These are phyloP conservation scores for Dicrurus megarhynchus DNA, from an alignment of 2,113 vertebrate species.

Conservation along the genomic window DNA sequence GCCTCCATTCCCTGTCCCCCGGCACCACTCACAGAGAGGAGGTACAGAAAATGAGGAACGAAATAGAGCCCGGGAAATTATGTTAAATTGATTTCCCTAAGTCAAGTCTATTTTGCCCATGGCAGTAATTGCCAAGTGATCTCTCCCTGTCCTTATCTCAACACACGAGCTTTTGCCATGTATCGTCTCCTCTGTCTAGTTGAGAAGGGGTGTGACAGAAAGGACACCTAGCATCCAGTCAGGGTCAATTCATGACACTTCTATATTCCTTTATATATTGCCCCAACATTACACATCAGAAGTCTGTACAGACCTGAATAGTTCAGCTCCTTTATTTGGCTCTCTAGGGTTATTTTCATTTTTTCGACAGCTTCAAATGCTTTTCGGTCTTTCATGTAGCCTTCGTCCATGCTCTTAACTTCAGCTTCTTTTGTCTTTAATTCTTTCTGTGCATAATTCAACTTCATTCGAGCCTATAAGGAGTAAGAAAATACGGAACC, in stretches of 20 bases:
- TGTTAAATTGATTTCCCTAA: not conserved
- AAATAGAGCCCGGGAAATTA: not conserved
- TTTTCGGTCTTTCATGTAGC: constrained; percentile 86
- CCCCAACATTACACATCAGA: not conserved
- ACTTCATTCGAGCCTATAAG: constrained; percentile 87
- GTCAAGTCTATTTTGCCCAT: not conserved
- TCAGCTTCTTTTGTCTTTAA: constrained; percentile 87
- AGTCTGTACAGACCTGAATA: constrained; percentile 81
- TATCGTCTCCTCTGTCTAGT: not conserved
- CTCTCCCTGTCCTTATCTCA: not conserved
- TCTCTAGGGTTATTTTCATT: constrained; percentile 79
- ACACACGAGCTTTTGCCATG: accelerated
- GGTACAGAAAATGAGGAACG: not conserved
- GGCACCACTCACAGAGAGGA: not conserved
- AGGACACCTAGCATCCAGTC: accelerated
- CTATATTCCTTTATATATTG: not conserved
- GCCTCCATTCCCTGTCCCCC: accelerated
- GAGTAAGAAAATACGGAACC: not conserved
- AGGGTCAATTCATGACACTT: not conserved
- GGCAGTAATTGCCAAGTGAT: not conserved
- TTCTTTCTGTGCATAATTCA: constrained; percentile 87
- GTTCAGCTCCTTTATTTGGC: constrained; percentile 81
- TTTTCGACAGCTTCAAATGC: constrained; percentile 75
- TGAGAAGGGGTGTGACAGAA: not conserved
- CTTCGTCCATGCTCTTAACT: constrained; percentile 87